phyloP scores from a whole-genome alignment of 2,888 invertebrate genomes.

The Drosophila bunnanda region DNA sequence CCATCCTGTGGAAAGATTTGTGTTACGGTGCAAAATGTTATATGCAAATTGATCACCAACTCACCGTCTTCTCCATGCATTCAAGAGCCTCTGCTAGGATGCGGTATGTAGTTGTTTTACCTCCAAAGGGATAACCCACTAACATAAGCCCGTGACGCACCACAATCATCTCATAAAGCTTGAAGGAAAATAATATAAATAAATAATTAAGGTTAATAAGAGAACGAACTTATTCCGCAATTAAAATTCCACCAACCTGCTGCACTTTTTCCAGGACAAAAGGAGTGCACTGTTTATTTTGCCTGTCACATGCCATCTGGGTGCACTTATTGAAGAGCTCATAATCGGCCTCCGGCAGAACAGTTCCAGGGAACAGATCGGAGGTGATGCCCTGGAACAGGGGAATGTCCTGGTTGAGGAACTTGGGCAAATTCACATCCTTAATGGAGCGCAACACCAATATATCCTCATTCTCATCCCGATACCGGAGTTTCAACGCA shows the following conservation, averaged over 20 bases:
- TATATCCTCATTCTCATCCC: slow-evolving; percentile 94
- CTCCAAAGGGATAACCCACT: slow-evolving; percentile 96
- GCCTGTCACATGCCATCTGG: slow-evolving; percentile 87
- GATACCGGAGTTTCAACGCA: slow-evolving; percentile 94
- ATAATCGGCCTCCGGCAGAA: slow-evolving; percentile 92
- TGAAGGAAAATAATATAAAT: slow-evolving; percentile 69
- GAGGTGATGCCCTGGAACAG: slow-evolving; percentile 97
- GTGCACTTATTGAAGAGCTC: slow-evolving; percentile 88
- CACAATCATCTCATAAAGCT: slow-evolving; percentile 97
- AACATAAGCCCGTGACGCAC: slow-evolving; percentile 98
- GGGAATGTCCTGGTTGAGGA: slow-evolving; percentile 94
- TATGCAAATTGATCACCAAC: background rate
- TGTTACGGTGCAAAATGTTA: background rate
- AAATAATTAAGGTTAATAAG: background rate
- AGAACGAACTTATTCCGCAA: too few species aligned
- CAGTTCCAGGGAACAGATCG: slow-evolving; percentile 95
- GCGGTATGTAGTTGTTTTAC: slow-evolving; percentile 94
- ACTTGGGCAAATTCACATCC: slow-evolving; percentile 97
- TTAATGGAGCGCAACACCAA: slow-evolving; percentile 95
- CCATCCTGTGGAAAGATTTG: slow-evolving; percentile 85
- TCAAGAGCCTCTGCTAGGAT: slow-evolving; percentile 92
- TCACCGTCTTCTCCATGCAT: slow-evolving; percentile 88
- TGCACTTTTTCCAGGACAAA: slow-evolving; percentile 95
- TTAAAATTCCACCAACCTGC: slow-evolving; percentile 68
- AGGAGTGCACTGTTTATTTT: slow-evolving; percentile 93